Percentiles rank a stretch among this genome's conserved stretches.
phyloP scores from a whole-genome alignment of 2,797 vertebrate genomes.

The Cottoperca gobio region DNA sequence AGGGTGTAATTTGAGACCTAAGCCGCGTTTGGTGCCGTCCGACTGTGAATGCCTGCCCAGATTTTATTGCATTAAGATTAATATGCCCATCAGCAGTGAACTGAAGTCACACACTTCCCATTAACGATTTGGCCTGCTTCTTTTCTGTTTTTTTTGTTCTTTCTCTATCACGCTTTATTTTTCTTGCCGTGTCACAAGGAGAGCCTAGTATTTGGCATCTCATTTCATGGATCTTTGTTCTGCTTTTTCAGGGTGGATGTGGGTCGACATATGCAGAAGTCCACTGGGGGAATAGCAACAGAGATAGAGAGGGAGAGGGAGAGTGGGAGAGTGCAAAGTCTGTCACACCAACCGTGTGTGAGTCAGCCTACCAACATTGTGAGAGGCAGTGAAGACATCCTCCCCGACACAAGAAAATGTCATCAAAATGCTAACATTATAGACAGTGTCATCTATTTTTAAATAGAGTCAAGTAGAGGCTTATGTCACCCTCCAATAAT shows the following conservation, averaged over 20 bases:
- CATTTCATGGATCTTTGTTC: conserved; percentile 74
- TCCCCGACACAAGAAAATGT: conserved; percentile 68
- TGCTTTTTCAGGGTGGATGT: conserved; percentile 69
- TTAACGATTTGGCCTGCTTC: conserved; percentile 45
- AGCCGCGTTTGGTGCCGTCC: conserved; percentile 43
- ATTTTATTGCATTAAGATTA: conserved; percentile 76
- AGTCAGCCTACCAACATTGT: conserved; percentile 64
- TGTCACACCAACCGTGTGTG: conserved; percentile 73
- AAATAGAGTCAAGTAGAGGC: conserved; percentile 62
- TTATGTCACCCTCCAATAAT: conserved; percentile 73
- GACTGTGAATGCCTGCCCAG: conserved; percentile 57
- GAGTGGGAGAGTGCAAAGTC: conserved; percentile 75
- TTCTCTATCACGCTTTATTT: conserved; percentile 42
- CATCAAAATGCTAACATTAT: conserved; percentile 68
- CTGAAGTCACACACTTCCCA: conserved; percentile 60
- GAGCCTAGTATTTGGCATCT: conserved; percentile 67
- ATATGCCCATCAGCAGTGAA: conserved; percentile 63
- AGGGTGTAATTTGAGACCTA: conserved; percentile 69
- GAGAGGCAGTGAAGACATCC: conserved; percentile 67
- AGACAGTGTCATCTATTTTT: conserved; percentile 77
- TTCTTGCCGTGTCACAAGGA: conserved; percentile 46
- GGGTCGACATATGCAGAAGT: conserved; percentile 70
- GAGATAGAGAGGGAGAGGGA: conserved; percentile 50
- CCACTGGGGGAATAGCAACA: conserved; percentile 63
- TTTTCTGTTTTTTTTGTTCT: conserved; percentile 51